Percentiles rank a stretch among this genome's conserved stretches.
Conservation (phyloP, 2,113 vertebrate genomes). For the Oncorhynchus nerka region DNA sequence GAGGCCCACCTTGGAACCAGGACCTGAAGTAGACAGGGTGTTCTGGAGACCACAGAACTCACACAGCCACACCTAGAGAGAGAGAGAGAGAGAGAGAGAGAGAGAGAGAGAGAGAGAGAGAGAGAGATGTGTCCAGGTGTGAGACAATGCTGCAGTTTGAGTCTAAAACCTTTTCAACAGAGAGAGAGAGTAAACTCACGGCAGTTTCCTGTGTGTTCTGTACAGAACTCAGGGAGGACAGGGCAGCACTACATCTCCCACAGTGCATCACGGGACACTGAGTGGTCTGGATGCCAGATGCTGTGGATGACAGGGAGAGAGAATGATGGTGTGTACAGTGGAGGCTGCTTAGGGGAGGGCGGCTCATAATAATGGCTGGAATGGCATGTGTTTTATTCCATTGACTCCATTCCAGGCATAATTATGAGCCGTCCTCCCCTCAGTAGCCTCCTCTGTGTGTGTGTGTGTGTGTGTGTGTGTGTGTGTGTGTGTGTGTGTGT, state of each 20-base stretch:
- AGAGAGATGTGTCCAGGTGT: not conserved
- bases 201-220: conserved; percentile 4
- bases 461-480: not conserved
- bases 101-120: not conserved
- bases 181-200: conserved; percentile 32
- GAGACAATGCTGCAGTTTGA: too few relatives aligned
- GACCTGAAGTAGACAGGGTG: not conserved
- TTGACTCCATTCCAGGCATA: too few relatives aligned
- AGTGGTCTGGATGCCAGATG: conserved; percentile 32
- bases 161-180: too few relatives aligned
- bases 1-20: not conserved
- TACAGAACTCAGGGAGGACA: conserved; percentile 46
- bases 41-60: conserved; percentile 58
- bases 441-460: not conserved
- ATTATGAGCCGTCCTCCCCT: not conserved
- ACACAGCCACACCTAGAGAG: conserved; percentile 52
- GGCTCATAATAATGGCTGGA: too few relatives aligned
- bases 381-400: too few relatives aligned
- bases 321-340: not conserved
- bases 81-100: not conserved
- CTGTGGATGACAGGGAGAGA: conserved; percentile 16
- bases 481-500: not conserved
- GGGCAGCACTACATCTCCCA: conserved; percentile 41
- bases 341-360: not conserved
- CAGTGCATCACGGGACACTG: conserved; percentile 50